Base-by-base conservation (phyloP, 2,797 vertebrate species). In the Labroides dimidiatus region DNA sequence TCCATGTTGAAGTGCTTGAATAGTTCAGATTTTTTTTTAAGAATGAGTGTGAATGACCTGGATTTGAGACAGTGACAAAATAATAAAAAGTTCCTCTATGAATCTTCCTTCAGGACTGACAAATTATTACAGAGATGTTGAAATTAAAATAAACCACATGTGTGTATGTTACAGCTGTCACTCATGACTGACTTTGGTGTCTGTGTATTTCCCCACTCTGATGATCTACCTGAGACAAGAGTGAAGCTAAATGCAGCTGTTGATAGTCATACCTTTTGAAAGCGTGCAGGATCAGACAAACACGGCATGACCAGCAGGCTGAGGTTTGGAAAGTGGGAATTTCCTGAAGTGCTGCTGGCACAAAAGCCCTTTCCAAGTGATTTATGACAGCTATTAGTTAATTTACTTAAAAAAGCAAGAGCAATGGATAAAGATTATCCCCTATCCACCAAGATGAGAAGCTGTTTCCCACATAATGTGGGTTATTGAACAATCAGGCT, bases 241-340 rank as follows among this genome's bases (percentile, higher is more conserved):
- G 73, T 71, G 24, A 47, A 67, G 77, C 69, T 61, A 64, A 62
- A 66, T 39, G 53, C 67, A 73, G 63, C 33, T 48, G 52, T 66
- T 66, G 77, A 69, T 63, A 37, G 48, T 55, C 60, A 72, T 64
- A 64, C 74, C 63, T 69, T 67, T 63, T 64, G 66, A 73, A 60
- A 56, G 23, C n/a, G 37, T 57, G 53, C 64, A 65, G 58, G 77
- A 88, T 87, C 73, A 84, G 77, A 84, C 72, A 64, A 47, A 78
- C 57, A 44, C 69, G 13, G 56, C 53, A 57, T 57, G 77, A 79
- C 52, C 79, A 66, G 71, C 68, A 52, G 65, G 62, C 55, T 78
- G 63, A 77, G 65, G 74, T 80, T 75, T 57, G 37, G 17, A 42
- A 50, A 67, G 37, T 73, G 83, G 82, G 81, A 75, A 84, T 82